These are phyloP conservation scores for Mesocricetus auratus DNA, from an alignment of 2,113 vertebrate species.

Conservation along the genomic window DNA sequence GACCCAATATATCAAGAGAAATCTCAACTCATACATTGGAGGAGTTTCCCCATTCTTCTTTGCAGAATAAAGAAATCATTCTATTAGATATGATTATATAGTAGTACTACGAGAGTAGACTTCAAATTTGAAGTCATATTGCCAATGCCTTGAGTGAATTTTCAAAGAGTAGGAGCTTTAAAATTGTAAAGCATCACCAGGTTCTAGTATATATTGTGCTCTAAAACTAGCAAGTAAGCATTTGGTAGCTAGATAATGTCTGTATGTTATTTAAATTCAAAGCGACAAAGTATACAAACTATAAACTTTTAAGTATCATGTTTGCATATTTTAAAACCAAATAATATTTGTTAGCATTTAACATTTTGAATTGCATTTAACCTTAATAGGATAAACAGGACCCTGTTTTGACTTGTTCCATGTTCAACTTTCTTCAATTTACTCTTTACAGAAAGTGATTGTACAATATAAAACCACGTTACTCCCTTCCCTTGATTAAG, in stretches of 20 bases:
- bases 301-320: neutral
- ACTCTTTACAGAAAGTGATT: neutral
- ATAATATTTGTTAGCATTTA: neutral
- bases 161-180: neutral
- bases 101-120: neutral
- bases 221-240: neutral
- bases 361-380: neutral
- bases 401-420: neutral
- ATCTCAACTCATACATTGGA: neutral
- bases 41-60: neutral
- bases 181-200: neutral
- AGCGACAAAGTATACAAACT: neutral
- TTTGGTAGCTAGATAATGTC: neutral
- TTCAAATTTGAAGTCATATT: neutral
- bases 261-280: constrained; percentile 5
- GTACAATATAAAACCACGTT: neutral
- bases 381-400: neutral
- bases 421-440: neutral
- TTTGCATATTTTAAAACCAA: constrained; percentile 40
- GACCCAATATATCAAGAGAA: constrained; percentile 13
- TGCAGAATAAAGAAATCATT: neutral
- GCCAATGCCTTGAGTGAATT: neutral
- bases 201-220: neutral
- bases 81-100: neutral
- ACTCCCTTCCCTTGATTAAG: neutral